Evolutionary conservation across 64 coral and sea anemone genomes (phyloP), one percentile per base, ranked within the genome.

Genomic region (Cladopsammia gracilis): DNA sequence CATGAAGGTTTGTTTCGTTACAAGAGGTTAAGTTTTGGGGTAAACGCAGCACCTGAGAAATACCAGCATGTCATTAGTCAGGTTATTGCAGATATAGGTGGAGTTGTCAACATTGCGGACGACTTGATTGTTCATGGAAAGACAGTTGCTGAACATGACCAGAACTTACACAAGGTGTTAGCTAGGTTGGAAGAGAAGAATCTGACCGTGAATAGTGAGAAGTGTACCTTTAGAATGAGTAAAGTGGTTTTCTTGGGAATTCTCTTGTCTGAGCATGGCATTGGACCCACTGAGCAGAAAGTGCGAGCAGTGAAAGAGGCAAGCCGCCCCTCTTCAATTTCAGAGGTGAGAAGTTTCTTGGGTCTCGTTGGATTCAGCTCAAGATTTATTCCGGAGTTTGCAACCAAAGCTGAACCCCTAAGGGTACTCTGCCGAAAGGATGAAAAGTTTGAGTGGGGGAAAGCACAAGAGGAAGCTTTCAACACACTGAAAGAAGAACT

Each of bases 1-100:
- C 10, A 64, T 6, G 15, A 90, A 20, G 8, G 56, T 16, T 34
- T 64, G 22, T 92, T 92, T 58, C n/a, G 58, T 4, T 69, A 57
- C 5, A 64, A 92, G 26, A 85, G 81, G 58, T 23, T 76, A 43
- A 44, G 52, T 45, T 68, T 92, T 62, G 71, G 80, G 5, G 51
- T 83, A 15, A 78, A 70, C 15, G 70, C 58, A 6, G 82, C 82
- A 43, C 75, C 83, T 77, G 73, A 79, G 75, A 71, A 93, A 50
- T 93, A 93, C 34, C 83, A 93, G 64, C 80, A 86, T 19, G 64
- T 93, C 16, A 47, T 88, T 25, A 88, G 83, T 19, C 83, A 88
- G 70, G 84, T 68, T 1, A 48, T 93, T 5, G 67, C 80, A 23
- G 81, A 25, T 5, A 15, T 45, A 45, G 14, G 43, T 2, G 70